Conservation (phyloP, 2,797 vertebrate genomes). For the Sebastes vulpes region DNA sequence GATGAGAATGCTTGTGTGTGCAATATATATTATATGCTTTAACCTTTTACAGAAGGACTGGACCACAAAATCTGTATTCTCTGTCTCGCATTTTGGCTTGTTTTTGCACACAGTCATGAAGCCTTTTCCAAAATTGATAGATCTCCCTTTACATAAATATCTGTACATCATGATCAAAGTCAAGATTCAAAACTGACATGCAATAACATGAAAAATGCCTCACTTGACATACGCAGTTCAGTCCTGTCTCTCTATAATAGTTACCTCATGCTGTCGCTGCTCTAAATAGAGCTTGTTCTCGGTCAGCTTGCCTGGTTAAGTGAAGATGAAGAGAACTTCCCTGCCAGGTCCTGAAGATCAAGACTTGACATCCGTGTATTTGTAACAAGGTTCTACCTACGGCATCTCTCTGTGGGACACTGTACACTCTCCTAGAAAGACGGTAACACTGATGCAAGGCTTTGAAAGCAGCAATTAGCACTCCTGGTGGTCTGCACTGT, state of each 20-base stretch:
- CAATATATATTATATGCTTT: not conserved
- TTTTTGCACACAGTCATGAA: not conserved
- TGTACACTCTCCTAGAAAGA: conserved; percentile 53
- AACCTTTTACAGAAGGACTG: not conserved
- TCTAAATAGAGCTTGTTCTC: conserved; percentile 43
- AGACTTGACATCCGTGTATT: conserved; percentile 67
- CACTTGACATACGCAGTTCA: not conserved
- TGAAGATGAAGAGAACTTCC: conserved; percentile 61
- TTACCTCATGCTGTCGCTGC: conserved; percentile 10
- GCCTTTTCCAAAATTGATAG: not conserved
- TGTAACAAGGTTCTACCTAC: conserved; percentile 60
- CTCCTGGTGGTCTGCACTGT: conserved; percentile 77
- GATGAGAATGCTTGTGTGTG: not conserved
- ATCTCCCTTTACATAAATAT: not conserved
- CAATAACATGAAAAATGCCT: not conserved
- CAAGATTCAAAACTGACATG: not conserved
- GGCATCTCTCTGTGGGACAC: conserved; percentile 70
- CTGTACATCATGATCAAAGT: not conserved
- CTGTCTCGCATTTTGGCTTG: not conserved
- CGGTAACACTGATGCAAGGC: conserved; percentile 74
- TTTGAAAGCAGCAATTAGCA: conserved; percentile 87
- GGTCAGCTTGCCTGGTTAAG: conserved; percentile 59
- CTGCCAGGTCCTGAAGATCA: conserved; percentile 62
- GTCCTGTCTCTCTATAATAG: not conserved
- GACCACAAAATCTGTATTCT: not conserved